These are phyloP conservation scores for Orientallactaga sibirica DNA, from an alignment of 2,797 vertebrate genomes.

Conservation along the genomic window DNA sequence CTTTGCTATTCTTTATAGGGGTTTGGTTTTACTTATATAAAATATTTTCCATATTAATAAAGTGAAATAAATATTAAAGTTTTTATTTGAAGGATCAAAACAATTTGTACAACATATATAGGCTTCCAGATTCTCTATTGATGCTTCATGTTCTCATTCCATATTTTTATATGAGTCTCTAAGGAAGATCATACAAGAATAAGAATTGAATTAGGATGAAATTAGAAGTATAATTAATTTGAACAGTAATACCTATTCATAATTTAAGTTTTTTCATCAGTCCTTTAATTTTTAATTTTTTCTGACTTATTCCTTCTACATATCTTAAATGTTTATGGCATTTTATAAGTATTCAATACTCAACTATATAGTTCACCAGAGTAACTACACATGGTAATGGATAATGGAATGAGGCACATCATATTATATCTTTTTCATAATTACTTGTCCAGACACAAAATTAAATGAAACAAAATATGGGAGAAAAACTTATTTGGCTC, in stretches of 20 bases:
- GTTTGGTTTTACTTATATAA: conserved; percentile 32
- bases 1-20: conserved; percentile 4
- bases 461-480: neutral
- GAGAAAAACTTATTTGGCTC: neutral
- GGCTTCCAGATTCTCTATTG: conserved; percentile 3
- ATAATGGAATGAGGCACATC: neutral
- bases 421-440: neutral
- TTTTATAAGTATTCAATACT: conserved; percentile 25
- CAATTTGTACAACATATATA: neutral
- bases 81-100: conserved; percentile 47
- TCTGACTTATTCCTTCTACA: conserved; percentile 15
- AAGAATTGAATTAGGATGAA: conserved; percentile 28
- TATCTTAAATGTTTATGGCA: conserved; percentile 30
- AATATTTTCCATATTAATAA: conserved; percentile 37
- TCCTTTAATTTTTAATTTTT: conserved; percentile 19
- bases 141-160: neutral
- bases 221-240: conserved; percentile 60
- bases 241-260: conserved; percentile 11
- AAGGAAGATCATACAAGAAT: conserved; percentile 11
- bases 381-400: neutral
- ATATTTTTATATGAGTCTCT: conserved; percentile 25
- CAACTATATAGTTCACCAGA: neutral
- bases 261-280: neutral
- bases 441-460: neutral
- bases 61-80: neutral